Percentiles rank a stretch among this genome's conserved stretches.
Evolutionary conservation across 2,113 vertebrate genomes (phyloP).

Genomic region (Ellobius talpinus): DNA sequence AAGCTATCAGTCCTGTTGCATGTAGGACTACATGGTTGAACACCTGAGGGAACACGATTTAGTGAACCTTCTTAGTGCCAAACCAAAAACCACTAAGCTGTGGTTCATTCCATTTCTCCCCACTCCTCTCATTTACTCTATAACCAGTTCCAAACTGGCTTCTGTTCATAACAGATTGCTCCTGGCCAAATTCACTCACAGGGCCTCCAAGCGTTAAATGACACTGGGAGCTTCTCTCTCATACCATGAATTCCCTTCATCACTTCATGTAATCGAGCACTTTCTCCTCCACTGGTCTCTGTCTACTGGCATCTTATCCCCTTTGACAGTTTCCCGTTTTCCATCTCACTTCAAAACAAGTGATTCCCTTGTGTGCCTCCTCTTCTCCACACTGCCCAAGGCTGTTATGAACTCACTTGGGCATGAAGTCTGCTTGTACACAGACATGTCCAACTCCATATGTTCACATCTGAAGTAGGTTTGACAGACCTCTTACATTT

Average conservation of each 20-base stretch:
- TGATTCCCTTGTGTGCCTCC: background rate
- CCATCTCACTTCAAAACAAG: background rate
- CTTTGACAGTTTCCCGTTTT: background rate
- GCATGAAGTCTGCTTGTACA: background rate
- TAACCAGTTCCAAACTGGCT: constrained; percentile 21
- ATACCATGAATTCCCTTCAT: background rate
- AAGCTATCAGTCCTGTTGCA: background rate
- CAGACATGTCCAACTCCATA: background rate
- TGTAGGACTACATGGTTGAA: background rate
- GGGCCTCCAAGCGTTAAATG: background rate
- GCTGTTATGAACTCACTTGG: background rate
- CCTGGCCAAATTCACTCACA: background rate
- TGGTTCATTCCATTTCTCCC: background rate
- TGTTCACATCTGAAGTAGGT: background rate
- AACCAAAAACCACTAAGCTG: background rate
- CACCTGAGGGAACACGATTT: background rate
- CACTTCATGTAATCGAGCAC: background rate
- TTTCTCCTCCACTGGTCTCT: background rate
- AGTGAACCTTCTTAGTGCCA: background rate
- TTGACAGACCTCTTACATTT: constrained; percentile 1
- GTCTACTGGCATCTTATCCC: background rate
- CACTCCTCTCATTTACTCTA: background rate
- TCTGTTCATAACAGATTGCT: constrained; percentile 37
- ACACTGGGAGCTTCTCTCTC: background rate
- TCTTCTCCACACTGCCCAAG: background rate